Percentiles rank a stretch among this genome's conserved stretches.
Conservation (phyloP, 2,888 invertebrate species). For the Ligdia adustata region DNA sequence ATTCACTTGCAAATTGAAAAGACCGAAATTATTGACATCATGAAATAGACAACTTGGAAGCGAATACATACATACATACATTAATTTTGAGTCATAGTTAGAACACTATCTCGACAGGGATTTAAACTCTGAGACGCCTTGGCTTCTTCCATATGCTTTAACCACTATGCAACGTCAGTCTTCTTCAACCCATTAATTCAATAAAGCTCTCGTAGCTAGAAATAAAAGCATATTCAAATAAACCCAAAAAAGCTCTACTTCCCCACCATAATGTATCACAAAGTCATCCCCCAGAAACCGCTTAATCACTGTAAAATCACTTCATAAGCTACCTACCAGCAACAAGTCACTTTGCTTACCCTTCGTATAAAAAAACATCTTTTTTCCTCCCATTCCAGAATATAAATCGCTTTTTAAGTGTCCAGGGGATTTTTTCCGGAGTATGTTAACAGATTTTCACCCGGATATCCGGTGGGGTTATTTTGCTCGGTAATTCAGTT, state of each 20-base stretch:
- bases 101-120: no score
- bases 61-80: no score
- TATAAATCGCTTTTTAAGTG: constrained; percentile 69
- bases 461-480: constrained; percentile 49
- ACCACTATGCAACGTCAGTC: no score
- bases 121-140: no score
- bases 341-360: constrained; percentile 30
- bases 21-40: no score
- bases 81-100: no score
- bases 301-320: constrained; percentile 32
- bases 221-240: not conserved
- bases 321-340: constrained; percentile 28
- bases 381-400: constrained; percentile 45
- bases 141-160: no score
- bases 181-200: no score
- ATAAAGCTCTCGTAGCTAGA: no score
- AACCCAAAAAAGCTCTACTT: not conserved
- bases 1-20: no score
- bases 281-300: constrained; percentile 11
- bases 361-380: constrained; percentile 22
- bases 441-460: constrained; percentile 69
- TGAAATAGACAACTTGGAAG: no score
- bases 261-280: constrained; percentile 12
- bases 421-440: constrained; percentile 55
- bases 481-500: constrained; percentile 45